Evolutionary conservation across 2,888 invertebrate genomes (phyloP), one percentile per base, ranked within the genome.

Genomic region (Flexamia atlantica): DNA sequence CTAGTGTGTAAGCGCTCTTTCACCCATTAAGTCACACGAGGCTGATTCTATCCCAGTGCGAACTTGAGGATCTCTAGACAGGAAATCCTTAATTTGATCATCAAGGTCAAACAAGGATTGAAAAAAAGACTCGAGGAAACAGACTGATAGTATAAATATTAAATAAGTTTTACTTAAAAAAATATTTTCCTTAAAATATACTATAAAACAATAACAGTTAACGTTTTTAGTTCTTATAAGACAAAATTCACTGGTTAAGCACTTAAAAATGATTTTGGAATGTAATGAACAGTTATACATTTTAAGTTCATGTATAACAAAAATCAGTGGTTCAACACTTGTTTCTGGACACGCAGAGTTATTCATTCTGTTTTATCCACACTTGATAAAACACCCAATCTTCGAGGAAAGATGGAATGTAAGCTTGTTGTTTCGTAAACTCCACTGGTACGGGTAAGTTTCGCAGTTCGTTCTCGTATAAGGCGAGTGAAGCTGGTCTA

Each of bases 311-410:
- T 4, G 36, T 36, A 36, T 36, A 36, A 36, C 36, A 36, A 36
- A 36, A 9, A 4, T 36, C 36, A 7, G 36, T 36, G 9, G 5
- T 36, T 36, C 9, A 4, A 36, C n/a, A n/a, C n/a, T n/a, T n/a
- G n/a, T n/a, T n/a, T n/a, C n/a, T n/a, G 9, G 36, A 36, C 4
- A 7, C 36, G 53, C 53, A 30, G 3, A 20, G 23, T 23, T 72
- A 72, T 4, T 76, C n/a, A 5, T 3, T 2, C n/a, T 76, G 23
- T 50, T 70, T 82, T 9, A 70, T 17, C 5, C 85, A 90, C 82
- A 94, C 93, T 91, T 97, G 97, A 91, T 97, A 97, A 91, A 97
- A 97, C 85, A 96, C 93, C 97, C 97, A 97, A 89, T 96, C 95
- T 91, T 97, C 97, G 89, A 96, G 93, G 91, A 98, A 98, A 1